A percentile compares a stretch with the other conserved stretches of the same genome.
These are phyloP conservation scores for Xiphophorus birchmanni DNA, from an alignment of 2,797 vertebrate genomes.

Conservation along the genomic window DNA sequence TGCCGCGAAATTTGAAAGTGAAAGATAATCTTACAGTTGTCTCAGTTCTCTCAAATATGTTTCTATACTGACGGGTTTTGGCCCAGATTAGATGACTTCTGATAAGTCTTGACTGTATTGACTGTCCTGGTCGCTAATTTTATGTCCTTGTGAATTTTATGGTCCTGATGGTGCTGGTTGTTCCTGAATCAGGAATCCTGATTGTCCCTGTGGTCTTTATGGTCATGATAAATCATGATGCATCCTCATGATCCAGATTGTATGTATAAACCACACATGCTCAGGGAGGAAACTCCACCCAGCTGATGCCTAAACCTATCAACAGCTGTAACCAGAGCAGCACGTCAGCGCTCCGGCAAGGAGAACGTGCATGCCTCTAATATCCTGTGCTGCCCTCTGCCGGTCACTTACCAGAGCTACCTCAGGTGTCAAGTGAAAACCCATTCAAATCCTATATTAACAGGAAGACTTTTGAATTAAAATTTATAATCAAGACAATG, in stretches of 20 bases:
- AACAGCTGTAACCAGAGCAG: neutral
- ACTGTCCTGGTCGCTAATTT: neutral
- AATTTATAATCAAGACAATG: neutral
- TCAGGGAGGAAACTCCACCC: neutral
- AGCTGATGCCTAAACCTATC: neutral
- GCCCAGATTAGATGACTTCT: neutral
- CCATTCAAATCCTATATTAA: too few relatives aligned
- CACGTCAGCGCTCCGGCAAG: neutral
- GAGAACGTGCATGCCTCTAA: neutral
- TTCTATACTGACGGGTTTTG: neutral
- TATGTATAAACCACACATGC: neutral
- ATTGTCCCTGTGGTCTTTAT: neutral
- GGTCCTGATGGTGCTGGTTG: neutral
- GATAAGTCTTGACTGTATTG: neutral
- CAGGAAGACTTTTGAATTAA: too few relatives aligned
- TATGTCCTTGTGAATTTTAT: neutral
- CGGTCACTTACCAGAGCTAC: neutral
- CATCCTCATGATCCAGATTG: neutral
- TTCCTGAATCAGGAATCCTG: neutral
- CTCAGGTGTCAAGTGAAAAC: neutral
- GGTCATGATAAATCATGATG: neutral
- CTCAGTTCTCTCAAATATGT: neutral
- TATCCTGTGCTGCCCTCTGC: conserved; percentile 1
- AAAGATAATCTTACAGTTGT: neutral
- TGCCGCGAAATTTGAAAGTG: neutral